Evolutionary conservation across 2,888 invertebrate species (phyloP).

Genomic region (Lithophane ornitopus): DNA sequence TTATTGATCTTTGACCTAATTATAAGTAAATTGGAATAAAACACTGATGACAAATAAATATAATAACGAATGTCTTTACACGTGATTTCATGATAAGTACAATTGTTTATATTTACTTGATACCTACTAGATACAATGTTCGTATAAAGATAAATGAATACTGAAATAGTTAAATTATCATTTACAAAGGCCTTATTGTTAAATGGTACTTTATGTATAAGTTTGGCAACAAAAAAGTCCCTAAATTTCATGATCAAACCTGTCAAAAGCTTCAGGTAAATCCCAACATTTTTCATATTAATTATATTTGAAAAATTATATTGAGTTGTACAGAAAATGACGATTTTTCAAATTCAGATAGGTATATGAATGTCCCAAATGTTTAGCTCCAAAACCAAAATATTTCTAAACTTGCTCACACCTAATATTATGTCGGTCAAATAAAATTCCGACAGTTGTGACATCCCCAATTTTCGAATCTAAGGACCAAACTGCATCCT

Average conservation of each 20-base stretch:
- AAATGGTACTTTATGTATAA: background rate
- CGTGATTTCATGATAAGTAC: slow-evolving; percentile 58
- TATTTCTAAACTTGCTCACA: background rate
- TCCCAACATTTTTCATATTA: background rate
- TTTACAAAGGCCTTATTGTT: background rate
- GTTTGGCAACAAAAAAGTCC: background rate
- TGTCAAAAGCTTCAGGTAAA: slow-evolving; percentile 26
- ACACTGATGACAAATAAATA: slow-evolving; percentile 32
- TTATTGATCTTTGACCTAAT: slow-evolving; percentile 44
- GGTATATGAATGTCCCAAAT: background rate
- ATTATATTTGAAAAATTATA: background rate
- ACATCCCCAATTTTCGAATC: slow-evolving; percentile 13
- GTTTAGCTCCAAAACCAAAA: background rate
- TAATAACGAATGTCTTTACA: slow-evolving; percentile 38
- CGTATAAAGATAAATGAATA: slow-evolving; percentile 4
- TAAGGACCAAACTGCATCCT: background rate
- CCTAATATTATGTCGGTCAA: background rate
- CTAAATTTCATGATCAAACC: background rate
- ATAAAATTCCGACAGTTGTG: slow-evolving; percentile 10
- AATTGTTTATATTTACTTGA: slow-evolving; percentile 48
- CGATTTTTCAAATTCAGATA: background rate
- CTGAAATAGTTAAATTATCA: slow-evolving; percentile 32
- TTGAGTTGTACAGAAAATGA: background rate
- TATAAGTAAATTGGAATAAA: slow-evolving; percentile 42
- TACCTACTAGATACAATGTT: slow-evolving; percentile 48